Evolutionary conservation across 2,113 vertebrate species (phyloP).

Genomic region (Saccopteryx leptura): DNA sequence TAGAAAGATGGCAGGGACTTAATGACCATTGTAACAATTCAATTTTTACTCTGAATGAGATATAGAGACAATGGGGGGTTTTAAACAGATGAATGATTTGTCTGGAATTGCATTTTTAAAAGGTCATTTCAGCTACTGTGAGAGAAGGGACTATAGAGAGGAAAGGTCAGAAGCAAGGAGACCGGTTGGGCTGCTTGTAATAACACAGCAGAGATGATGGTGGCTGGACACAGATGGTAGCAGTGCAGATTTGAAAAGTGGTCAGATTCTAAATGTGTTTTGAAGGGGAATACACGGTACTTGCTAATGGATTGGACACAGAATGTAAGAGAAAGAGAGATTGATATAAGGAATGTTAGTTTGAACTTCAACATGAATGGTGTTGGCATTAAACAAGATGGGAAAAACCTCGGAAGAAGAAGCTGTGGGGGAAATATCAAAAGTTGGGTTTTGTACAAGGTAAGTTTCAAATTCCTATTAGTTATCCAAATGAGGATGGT

Average conservation of each 20-base stretch:
- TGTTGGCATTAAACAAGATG: constrained; percentile 22
- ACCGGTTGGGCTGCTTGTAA: neutral
- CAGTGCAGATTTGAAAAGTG: neutral
- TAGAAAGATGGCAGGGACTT: neutral
- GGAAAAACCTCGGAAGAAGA: neutral
- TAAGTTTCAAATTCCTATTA: constrained; percentile 38
- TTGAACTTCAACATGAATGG: neutral
- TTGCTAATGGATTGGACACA: neutral
- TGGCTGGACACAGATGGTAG: neutral
- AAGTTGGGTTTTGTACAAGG: constrained; percentile 4
- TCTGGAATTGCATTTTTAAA: neutral
- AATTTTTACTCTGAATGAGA: constrained; percentile 13
- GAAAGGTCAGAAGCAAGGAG: constrained; percentile 12
- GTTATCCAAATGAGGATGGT: neutral
- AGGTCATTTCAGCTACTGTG: neutral
- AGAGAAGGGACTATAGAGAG: neutral
- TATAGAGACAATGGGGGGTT: neutral
- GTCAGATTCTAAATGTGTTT: constrained; percentile 27
- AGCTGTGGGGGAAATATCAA: neutral
- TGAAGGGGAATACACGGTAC: neutral
- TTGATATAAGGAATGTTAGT: neutral
- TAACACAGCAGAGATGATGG: neutral
- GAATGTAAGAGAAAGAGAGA: constrained; percentile 12
- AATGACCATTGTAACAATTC: neutral
- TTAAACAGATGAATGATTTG: neutral